phyloP scores from a whole-genome alignment of 2,888 invertebrate species.

The Brachyptera putata region DNA sequence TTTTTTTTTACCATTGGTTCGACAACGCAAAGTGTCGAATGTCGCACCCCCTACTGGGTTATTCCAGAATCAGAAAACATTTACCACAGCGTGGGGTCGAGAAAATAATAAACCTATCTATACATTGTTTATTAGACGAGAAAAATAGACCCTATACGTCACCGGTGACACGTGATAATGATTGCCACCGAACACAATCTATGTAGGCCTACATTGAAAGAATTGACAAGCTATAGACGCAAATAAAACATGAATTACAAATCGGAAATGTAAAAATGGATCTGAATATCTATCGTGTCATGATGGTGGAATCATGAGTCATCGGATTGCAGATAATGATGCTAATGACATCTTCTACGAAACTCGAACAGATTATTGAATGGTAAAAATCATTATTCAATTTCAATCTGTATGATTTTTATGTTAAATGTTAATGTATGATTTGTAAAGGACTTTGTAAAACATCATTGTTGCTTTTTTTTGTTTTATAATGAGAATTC shows the following conservation, averaged over 20 bases:
- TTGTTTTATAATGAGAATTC: too few species aligned
- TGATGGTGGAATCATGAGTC: too few species aligned
- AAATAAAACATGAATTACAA: background rate
- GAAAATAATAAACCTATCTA: background rate
- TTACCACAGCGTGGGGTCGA: background rate
- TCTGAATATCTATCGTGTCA: background rate
- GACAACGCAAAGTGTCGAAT: background rate
- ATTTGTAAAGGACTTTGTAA: too few species aligned
- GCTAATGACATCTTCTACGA: slow-evolving; percentile 6
- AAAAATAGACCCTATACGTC: background rate
- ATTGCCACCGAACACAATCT: background rate
- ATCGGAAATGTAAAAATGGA: background rate
- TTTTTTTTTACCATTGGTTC: background rate
- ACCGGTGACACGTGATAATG: slow-evolving; percentile 8
- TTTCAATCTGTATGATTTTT: too few species aligned
- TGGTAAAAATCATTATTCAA: too few species aligned
- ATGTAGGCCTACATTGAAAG: background rate
- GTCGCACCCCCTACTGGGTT: background rate
- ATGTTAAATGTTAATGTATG: too few species aligned
- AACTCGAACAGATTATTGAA: too few species aligned
- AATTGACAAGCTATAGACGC: slow-evolving; percentile 5
- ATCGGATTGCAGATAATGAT: background rate
- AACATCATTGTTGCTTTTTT: too few species aligned
- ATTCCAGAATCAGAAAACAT: slow-evolving; percentile 6
- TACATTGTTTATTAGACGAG: background rate